Conservation (phyloP, 2,797 vertebrate genomes). For the Rhinoraja longicauda region DNA sequence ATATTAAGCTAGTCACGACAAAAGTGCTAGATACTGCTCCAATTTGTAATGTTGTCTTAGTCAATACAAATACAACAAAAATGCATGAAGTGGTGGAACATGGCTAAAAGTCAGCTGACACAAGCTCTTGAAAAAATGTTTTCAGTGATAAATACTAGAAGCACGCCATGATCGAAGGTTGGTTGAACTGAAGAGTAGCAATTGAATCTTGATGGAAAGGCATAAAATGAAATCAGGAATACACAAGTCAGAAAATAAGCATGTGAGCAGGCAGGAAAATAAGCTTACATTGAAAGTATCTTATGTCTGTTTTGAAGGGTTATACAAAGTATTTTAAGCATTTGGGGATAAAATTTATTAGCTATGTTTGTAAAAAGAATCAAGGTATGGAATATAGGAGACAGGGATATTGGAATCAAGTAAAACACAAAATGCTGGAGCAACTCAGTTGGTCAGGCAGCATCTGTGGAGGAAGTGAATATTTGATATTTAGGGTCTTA, state of each 20-base stretch:
- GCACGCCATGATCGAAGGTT: no score
- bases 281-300: not conserved
- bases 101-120: not conserved
- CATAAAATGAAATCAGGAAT: not conserved
- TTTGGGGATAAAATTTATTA: not conserved
- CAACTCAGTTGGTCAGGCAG: no score
- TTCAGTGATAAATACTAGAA: not conserved
- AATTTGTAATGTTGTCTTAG: not conserved
- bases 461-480: no score
- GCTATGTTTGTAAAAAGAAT: not conserved
- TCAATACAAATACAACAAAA: not conserved
- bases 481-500: no score
- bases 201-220: not conserved
- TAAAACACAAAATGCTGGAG: no score
- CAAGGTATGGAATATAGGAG: no score
- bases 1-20: not conserved
- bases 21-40: not conserved
- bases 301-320: not conserved
- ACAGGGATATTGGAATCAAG: no score
- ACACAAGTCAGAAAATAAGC: not conserved
- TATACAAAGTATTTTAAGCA: not conserved
- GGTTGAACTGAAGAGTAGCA: no score
- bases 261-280: not conserved
- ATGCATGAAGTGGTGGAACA: not conserved
- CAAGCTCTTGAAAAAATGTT: not conserved